phyloP scores from a whole-genome alignment of 2,797 vertebrate genomes.

The Mormyrus hasselquistii region DNA sequence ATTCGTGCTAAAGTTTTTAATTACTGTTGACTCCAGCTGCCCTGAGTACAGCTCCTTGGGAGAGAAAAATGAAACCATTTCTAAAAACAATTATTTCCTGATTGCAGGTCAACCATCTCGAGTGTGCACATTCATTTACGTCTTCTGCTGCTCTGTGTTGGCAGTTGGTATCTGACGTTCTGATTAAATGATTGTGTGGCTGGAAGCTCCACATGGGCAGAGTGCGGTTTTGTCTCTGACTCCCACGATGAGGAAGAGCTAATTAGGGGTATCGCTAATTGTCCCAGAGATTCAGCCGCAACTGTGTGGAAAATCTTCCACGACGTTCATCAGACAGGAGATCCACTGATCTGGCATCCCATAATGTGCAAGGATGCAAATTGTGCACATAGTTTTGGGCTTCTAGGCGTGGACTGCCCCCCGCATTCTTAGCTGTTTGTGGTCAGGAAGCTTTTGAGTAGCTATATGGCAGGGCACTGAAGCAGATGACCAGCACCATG shows the following conservation, averaged over 20 bases:
- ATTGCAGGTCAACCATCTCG: conserved; percentile 16
- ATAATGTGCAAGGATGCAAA: background rate
- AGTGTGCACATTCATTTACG: conserved; percentile 13
- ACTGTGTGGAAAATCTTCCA: conserved; percentile 4
- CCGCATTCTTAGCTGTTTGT: background rate
- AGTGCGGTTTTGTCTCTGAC: background rate
- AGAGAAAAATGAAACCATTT: conserved; percentile 3
- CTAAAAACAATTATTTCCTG: conserved; percentile 22
- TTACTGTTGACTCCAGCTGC: conserved; percentile 19
- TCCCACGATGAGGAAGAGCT: conserved; percentile 12
- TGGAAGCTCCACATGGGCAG: background rate
- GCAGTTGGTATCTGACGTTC: conserved; percentile 7
- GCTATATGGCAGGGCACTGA: background rate
- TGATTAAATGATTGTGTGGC: conserved; percentile 18
- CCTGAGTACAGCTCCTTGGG: background rate
- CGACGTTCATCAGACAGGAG: background rate
- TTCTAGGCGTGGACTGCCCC: background rate
- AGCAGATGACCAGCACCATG: background rate
- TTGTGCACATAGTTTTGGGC: background rate
- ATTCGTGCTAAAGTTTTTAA: conserved; percentile 11
- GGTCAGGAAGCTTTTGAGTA: background rate
- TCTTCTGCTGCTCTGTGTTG: background rate
- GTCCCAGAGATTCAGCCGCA: conserved; percentile 13
- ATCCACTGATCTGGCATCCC: background rate
- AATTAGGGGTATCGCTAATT: conserved; percentile 24